Conservation (phyloP, 1,140 invertebrate genomes). For the Prorops nasuta region DNA sequence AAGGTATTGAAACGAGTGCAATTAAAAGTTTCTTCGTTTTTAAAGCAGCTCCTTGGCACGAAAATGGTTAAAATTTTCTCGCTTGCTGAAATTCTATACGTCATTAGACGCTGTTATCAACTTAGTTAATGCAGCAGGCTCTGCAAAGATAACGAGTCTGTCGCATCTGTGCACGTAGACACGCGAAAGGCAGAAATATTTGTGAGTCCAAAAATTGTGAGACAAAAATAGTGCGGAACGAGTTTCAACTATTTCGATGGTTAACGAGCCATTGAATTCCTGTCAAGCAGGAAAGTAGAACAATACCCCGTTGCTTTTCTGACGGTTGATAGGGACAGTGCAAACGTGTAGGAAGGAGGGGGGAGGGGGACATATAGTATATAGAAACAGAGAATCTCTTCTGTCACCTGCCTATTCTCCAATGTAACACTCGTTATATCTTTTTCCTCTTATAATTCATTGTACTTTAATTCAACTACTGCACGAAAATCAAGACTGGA, state of each 20-base stretch:
- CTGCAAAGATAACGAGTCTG: no score
- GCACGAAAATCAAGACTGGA: no score
- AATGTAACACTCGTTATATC: no score
- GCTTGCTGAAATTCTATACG: not conserved
- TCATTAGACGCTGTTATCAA: not conserved
- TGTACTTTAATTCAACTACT: no score
- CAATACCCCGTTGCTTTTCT: constrained; percentile 6
- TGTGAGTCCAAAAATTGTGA: not conserved
- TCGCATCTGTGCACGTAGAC: not conserved
- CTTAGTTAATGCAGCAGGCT: not conserved
- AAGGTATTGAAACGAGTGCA: not conserved
- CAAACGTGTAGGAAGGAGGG: not conserved
- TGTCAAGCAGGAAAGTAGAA: constrained; percentile 12
- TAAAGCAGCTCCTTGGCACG: no score
- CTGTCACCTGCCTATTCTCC: not conserved
- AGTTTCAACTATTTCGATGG: not conserved
- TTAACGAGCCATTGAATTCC: constrained; percentile 7
- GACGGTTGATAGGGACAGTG: not conserved
- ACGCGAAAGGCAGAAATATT: not conserved
- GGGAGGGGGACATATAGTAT: no score
- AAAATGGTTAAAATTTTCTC: not conserved
- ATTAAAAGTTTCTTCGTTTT: constrained; percentile 1
- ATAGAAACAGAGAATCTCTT: constrained; percentile 4
- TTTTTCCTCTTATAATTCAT: no score
- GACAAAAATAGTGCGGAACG: not conserved